phyloP scores from a whole-genome alignment of 2,113 vertebrate genomes.

The Pterophyllum scalare region DNA sequence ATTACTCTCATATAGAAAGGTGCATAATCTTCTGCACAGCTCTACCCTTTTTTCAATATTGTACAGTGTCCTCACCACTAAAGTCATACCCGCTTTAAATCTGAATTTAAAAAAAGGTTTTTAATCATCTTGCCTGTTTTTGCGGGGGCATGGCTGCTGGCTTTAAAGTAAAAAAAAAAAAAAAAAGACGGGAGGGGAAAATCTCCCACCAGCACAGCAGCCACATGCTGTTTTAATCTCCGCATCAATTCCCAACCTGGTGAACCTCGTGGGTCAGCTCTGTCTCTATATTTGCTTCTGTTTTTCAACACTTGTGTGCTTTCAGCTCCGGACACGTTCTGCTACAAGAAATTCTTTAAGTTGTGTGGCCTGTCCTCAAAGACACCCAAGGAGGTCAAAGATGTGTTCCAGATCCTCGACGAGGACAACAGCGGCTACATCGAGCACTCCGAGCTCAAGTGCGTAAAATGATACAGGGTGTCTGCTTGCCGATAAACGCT shows the following conservation, averaged over 20 bases:
- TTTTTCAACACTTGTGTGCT: neutral
- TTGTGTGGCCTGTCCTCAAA: slow-evolving; percentile 93
- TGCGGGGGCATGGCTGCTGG: neutral
- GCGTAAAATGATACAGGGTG: slow-evolving; percentile 49
- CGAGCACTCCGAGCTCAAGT: slow-evolving; percentile 95
- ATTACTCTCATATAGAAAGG: neutral
- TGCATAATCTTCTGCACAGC: slow-evolving; percentile 9
- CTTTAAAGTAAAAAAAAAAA: slow-evolving; percentile 34
- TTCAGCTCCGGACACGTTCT: slow-evolving; percentile 92
- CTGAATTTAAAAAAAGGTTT: slow-evolving; percentile 23
- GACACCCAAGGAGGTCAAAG: slow-evolving; percentile 88
- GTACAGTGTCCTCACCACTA: neutral
- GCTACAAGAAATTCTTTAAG: slow-evolving; percentile 95
- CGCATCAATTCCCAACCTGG: slow-evolving; percentile 5
- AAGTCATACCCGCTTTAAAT: slow-evolving; percentile 19
- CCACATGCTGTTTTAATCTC: slow-evolving; percentile 48
- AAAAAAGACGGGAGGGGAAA: neutral
- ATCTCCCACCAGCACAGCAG: slow-evolving; percentile 33
- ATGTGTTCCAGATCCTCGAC: slow-evolving; percentile 92
- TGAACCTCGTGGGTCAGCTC: neutral
- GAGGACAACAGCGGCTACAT: slow-evolving; percentile 94
- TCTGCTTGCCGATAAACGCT: neutral
- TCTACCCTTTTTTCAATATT: neutral
- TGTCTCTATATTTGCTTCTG: neutral
- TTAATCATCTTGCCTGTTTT: slow-evolving; percentile 32